phyloP scores from a whole-genome alignment of 1,140 invertebrate species.

The Dendrolimus kikuchii region DNA sequence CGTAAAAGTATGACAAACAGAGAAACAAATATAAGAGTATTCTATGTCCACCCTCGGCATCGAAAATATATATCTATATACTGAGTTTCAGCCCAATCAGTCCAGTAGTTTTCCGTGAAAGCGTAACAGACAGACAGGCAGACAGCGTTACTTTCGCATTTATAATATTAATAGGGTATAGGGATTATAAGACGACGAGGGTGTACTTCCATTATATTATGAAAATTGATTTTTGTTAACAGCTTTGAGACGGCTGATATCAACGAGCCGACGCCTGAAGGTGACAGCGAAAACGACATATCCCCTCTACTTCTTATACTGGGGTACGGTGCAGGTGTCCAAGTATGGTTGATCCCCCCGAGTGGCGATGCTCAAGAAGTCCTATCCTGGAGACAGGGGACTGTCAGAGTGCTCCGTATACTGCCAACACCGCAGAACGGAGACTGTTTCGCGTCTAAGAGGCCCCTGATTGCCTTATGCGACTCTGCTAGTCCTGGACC shows the following conservation, averaged over 20 bases:
- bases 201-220: background rate
- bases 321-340: constrained; percentile 61
- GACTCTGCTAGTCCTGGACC: constrained; percentile 86
- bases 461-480: constrained; percentile 91
- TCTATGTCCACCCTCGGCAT: no score
- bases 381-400: constrained; percentile 90
- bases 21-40: no score
- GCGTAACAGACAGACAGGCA: no score
- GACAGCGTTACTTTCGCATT: no score
- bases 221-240: constrained; percentile 2
- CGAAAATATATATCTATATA: no score
- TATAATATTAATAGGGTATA: background rate
- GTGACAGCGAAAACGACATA: constrained; percentile 80
- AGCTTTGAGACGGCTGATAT: constrained; percentile 87
- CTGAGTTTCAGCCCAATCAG: no score
- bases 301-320: constrained; percentile 88
- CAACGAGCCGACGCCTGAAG: constrained; percentile 81
- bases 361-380: constrained; percentile 94
- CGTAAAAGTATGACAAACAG: no score
- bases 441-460: constrained; percentile 82
- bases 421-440: constrained; percentile 83
- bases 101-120: no score
- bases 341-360: constrained; percentile 83
- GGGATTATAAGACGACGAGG: background rate
- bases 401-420: constrained; percentile 86